These are phyloP conservation scores for Macaria notata DNA, from an alignment of 2,888 invertebrate species.

Conservation along the genomic window DNA sequence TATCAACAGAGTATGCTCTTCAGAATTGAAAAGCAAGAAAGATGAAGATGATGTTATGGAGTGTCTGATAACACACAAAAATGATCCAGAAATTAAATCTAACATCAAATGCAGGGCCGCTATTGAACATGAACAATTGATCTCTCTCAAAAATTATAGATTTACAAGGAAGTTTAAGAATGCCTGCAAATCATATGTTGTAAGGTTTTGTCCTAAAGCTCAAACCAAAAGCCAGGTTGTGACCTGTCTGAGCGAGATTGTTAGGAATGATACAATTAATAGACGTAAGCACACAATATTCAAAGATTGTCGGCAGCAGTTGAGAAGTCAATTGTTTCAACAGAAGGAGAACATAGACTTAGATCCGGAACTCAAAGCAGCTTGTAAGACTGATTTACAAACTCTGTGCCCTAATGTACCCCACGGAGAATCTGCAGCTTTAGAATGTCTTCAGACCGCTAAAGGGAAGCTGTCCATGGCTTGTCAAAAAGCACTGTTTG, in stretches of 20 bases:
- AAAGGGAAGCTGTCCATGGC: slow-evolving; percentile 84
- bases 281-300: slow-evolving; percentile 90
- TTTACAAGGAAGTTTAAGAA: slow-evolving; percentile 97
- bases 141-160: slow-evolving; percentile 95
- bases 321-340: slow-evolving; percentile 95
- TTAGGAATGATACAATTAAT: slow-evolving; percentile 93
- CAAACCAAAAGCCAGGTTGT: slow-evolving; percentile 91
- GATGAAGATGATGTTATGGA: slow-evolving; percentile 96
- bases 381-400: slow-evolving; percentile 91
- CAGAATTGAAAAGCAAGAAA: slow-evolving; percentile 85
- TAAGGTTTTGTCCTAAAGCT: slow-evolving; percentile 85
- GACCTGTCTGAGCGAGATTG: slow-evolving; percentile 93
- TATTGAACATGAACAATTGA: slow-evolving; percentile 98
- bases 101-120: slow-evolving; percentile 94
- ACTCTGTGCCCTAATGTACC: slow-evolving; percentile 86
- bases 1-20: slow-evolving; percentile 89
- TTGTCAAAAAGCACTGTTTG: slow-evolving; percentile 92
- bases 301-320: slow-evolving; percentile 94
- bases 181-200: slow-evolving; percentile 93
- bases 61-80: slow-evolving; percentile 96
- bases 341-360: slow-evolving; percentile 94
- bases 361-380: slow-evolving; percentile 91
- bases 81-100: slow-evolving; percentile 89
- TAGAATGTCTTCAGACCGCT: slow-evolving; percentile 89
- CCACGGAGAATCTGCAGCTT: slow-evolving; percentile 86